Evolutionary conservation across 2,888 invertebrate genomes (phyloP).

Genomic region (Chloromyia formosa): DNA sequence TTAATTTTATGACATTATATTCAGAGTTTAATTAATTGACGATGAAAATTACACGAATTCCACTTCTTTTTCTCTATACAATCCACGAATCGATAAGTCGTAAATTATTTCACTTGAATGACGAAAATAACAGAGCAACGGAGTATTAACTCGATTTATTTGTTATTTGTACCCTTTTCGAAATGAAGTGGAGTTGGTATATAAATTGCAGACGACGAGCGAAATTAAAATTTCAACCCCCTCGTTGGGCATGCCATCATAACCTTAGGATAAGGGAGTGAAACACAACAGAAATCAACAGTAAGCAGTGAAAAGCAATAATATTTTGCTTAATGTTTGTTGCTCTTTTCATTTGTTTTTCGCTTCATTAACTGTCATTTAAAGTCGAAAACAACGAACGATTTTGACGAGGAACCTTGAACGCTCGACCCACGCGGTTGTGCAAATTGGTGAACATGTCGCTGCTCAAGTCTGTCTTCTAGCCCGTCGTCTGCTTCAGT

Average conservation of each 20-base stretch:
- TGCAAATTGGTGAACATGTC: neutral
- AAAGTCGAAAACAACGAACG: conserved; percentile 17
- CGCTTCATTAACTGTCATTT: conserved; percentile 32
- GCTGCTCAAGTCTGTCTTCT: neutral
- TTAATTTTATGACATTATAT: no score
- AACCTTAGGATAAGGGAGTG: no score
- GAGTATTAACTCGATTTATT: neutral
- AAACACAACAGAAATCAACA: no score
- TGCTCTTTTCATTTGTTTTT: conserved; percentile 11
- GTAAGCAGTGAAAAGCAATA: conserved; percentile 2
- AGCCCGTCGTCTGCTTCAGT: neutral
- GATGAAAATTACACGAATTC: neutral
- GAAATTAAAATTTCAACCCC: conserved; percentile 1
- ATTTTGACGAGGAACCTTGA: conserved; percentile 28
- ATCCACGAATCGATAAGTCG: neutral
- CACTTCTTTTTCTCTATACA: neutral
- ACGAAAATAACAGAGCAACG: neutral
- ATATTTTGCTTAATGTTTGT: conserved; percentile 20
- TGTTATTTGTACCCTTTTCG: neutral
- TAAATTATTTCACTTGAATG: neutral
- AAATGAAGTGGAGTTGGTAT: neutral
- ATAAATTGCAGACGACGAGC: neutral
- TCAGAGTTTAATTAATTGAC: no score
- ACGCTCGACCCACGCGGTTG: neutral
- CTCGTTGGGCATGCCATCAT: no score